Evolutionary conservation across 2,113 vertebrate species (phyloP), one percentile per base, ranked within the genome.

Genomic region (Gobio gobio): DNA sequence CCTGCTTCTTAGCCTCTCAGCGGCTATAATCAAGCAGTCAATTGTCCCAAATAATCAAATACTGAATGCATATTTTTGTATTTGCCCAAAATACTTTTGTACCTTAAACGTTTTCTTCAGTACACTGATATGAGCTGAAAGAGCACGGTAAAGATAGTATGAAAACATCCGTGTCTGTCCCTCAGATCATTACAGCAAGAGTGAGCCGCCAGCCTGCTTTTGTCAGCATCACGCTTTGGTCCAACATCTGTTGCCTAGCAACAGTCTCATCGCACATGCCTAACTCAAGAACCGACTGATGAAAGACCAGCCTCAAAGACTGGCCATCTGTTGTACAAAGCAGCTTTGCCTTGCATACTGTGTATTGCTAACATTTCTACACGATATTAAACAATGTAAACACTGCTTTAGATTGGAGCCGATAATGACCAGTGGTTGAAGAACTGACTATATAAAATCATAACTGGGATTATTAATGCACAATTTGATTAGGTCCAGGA

Each of bases 191-290:
- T 74, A 77, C 14, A 63, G 4, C 63, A 24, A 43, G 33, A 59
- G 20, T 10, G 7, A 68, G 36, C 56, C 58, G 61, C 77, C 80
- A 56, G 7, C 18, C 54, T 8, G 83, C 78, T 54, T 63, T 68
- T 68, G 36, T 74, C 83, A 85, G 66, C 77, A 85, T 63, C 56
- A 13, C 9, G 64, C 54, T 74, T 78, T 54, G 72, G 68, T 78
- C 77, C 51, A 26, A 76, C 49, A 84, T 78, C 73, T 85, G 87
- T 88, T 88, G 82, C 87, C 82, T 84, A 84, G 87, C 85, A 88
- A 88, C 87, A 4, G 82, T 70, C 82, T 86, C 75, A 78, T 59
- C 51, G 54, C 83, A 83, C 47, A 22, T 68, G 70, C 73, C 68
- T 74, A 40, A 36, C 81, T 24, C 10, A 64, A 75, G 40, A 79